phyloP scores from a whole-genome alignment of 2,888 invertebrate species.

The Habrosyne pyritoides region DNA sequence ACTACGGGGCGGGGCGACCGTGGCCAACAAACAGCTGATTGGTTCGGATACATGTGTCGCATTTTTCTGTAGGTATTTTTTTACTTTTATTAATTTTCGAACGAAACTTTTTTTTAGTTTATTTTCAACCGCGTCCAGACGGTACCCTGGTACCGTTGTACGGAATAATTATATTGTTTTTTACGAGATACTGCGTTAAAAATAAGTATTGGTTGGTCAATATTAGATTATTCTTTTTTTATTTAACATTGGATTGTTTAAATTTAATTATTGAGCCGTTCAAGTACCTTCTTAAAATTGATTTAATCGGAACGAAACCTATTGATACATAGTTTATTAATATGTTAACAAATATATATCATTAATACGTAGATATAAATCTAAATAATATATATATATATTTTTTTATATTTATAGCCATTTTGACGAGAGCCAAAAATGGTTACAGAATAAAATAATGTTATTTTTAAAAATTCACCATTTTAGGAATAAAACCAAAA shows the following conservation, averaged over 20 bases:
- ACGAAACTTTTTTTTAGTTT: slow-evolving; percentile 20
- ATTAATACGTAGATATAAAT: too few relatives aligned
- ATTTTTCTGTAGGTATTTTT: slow-evolving; percentile 78
- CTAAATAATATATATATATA: too few relatives aligned
- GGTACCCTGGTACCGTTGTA: neutral
- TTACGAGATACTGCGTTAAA: neutral
- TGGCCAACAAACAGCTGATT: slow-evolving; percentile 75
- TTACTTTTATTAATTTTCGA: slow-evolving; percentile 43
- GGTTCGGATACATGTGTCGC: slow-evolving; percentile 74
- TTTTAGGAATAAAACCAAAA: too few relatives aligned
- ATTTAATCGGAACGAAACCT: too few relatives aligned
- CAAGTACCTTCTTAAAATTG: too few relatives aligned
- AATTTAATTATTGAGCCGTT: too few relatives aligned
- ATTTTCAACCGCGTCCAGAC: slow-evolving; percentile 11
- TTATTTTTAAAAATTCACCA: too few relatives aligned
- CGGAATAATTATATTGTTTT: slow-evolving; percentile 14
- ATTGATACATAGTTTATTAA: too few relatives aligned
- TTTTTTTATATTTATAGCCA: too few relatives aligned
- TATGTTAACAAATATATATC: too few relatives aligned
- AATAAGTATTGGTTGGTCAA: neutral
- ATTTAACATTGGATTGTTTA: neutral
- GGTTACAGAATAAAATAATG: too few relatives aligned
- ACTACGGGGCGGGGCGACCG: slow-evolving; percentile 72
- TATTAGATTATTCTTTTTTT: neutral
- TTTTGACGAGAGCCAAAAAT: too few relatives aligned